Conservation (phyloP, 2,797 vertebrate species). For the Xiphorhynchus erythropygius region DNA sequence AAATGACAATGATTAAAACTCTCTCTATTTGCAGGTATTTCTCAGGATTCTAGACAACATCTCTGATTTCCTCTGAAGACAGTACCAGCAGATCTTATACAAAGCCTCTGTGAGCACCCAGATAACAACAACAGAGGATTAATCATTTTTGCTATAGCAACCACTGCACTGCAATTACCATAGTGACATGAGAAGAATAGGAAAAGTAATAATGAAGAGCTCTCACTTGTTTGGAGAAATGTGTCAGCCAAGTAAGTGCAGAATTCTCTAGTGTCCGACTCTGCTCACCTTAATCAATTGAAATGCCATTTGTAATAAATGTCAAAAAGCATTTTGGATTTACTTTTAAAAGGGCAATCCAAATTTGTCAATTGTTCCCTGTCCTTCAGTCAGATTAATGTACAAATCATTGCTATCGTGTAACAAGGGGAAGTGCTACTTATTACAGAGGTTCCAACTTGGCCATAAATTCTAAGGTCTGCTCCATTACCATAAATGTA, state of each 20-base stretch:
- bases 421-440: not conserved
- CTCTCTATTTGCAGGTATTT: slow-evolving; percentile 40
- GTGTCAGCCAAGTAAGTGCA: slow-evolving; percentile 52
- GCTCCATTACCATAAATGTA: not conserved
- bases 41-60: slow-evolving; percentile 44
- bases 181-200: slow-evolving; percentile 55
- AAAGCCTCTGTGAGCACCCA: slow-evolving; percentile 36
- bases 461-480: not conserved
- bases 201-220: slow-evolving; percentile 59
- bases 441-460: not conserved
- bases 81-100: not conserved
- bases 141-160: slow-evolving; percentile 76
- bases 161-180: slow-evolving; percentile 62
- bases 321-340: slow-evolving; percentile 9
- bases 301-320: slow-evolving; percentile 15
- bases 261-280: not conserved
- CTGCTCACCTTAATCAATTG: slow-evolving; percentile 48
- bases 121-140: slow-evolving; percentile 51
- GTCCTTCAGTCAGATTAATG: slow-evolving; percentile 1
- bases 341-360: slow-evolving; percentile 10
- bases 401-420: not conserved
- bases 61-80: slow-evolving; percentile 12
- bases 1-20: not conserved
- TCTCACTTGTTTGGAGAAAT: slow-evolving; percentile 67
- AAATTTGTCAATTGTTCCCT: not conserved